phyloP scores from a whole-genome alignment of 2,888 invertebrate genomes.

The Muschampia plurimacula region DNA sequence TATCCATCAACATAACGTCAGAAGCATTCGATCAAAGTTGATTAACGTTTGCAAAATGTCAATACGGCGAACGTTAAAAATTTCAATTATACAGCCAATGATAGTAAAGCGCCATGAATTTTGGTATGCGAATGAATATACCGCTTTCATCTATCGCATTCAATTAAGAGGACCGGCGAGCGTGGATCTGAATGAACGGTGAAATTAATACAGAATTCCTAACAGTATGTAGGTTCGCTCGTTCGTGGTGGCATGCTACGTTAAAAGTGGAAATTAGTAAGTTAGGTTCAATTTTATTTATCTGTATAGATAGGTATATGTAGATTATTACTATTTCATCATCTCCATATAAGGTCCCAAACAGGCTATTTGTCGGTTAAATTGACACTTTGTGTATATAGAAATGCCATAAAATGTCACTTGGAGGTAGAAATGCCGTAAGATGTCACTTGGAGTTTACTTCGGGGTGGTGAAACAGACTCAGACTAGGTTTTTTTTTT shows the following conservation, averaged over 20 bases:
- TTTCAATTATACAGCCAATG: conserved; percentile 17
- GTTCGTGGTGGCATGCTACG: conserved; percentile 41
- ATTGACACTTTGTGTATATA: no score
- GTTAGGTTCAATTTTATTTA: no score
- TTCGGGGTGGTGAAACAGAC: not conserved
- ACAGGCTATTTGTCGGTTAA: no score
- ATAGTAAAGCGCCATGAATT: conserved; percentile 55
- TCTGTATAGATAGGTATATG: no score
- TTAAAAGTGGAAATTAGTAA: not conserved
- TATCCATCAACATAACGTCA: not conserved
- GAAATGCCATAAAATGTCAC: no score
- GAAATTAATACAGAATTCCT: conserved; percentile 66
- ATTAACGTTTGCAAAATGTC: conserved; percentile 23
- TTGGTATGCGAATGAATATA: conserved; percentile 54
- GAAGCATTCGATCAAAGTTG: conserved; percentile 2
- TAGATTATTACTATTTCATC: no score
- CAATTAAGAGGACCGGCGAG: conserved; percentile 54
- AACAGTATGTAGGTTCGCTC: conserved; percentile 50
- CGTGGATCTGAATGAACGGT: conserved; percentile 50
- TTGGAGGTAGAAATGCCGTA: no score
- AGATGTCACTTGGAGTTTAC: not conserved
- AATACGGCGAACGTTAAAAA: conserved; percentile 9
- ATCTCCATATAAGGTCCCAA: no score
- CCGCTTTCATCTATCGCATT: conserved; percentile 57
- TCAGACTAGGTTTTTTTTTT: no score